These are phyloP conservation scores for Drosophila prostipennis DNA, from an alignment of 2,888 invertebrate species.

Conservation along the genomic window DNA sequence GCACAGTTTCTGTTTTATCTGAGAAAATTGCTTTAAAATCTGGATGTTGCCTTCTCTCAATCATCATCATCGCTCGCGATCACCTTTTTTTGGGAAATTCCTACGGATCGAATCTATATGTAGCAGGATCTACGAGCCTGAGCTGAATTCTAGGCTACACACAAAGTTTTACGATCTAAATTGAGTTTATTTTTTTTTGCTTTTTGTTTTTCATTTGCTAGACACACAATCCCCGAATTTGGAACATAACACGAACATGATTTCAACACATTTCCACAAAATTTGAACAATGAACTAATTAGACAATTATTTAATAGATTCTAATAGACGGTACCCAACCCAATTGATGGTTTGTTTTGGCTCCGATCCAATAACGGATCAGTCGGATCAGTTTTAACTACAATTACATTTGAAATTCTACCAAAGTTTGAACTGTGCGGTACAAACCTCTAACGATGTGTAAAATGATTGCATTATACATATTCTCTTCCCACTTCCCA, in stretches of 20 bases:
- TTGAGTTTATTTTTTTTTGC: conserved; percentile 34
- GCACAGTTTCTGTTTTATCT: conserved; percentile 12
- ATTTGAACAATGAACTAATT: conserved; percentile 57
- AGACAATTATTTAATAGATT: conserved; percentile 71
- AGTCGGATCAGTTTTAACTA: conserved; percentile 55
- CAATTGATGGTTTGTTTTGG: conserved; percentile 45
- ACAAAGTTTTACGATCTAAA: conserved; percentile 31
- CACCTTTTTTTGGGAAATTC: background rate
- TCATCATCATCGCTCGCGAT: background rate
- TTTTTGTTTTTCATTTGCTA: conserved; percentile 31
- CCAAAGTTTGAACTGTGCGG: conserved; percentile 66
- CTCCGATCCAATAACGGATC: conserved; percentile 65
- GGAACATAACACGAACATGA: conserved; percentile 44
- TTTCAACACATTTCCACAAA: conserved; percentile 47
- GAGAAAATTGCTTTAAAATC: conserved; percentile 19
- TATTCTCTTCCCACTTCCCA: conserved; percentile 19
- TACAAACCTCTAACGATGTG: conserved; percentile 69
- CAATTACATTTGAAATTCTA: conserved; percentile 57
- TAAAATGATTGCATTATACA: conserved; percentile 52
- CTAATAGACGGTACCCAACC: conserved; percentile 67
- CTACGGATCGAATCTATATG: conserved; percentile 1
- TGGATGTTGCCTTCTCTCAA: conserved; percentile 15
- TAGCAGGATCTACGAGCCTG: conserved; percentile 11
- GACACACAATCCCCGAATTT: conserved; percentile 23
- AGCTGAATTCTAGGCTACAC: conserved; percentile 33